Conservation (phyloP, 2,797 vertebrate genomes). For the Capromys pilorides region DNA sequence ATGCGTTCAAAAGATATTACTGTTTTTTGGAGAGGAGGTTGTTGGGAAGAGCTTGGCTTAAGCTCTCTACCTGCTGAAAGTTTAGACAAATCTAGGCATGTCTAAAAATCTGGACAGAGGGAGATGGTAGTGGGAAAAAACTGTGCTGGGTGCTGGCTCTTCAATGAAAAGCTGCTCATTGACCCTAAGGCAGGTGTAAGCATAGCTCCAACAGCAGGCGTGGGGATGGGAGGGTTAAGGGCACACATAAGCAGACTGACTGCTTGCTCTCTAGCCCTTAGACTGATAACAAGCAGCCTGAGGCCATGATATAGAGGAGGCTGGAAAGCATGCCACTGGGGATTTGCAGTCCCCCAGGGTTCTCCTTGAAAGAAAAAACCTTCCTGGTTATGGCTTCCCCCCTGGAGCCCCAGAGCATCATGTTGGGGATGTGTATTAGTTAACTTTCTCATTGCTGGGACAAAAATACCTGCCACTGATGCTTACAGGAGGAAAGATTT, state of each 20-base stretch:
- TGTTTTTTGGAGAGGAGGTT: background rate
- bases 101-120: background rate
- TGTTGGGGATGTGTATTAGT: background rate
- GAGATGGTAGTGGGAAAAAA: background rate
- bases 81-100: constrained; percentile 32
- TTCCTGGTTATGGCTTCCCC: background rate
- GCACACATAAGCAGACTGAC: background rate
- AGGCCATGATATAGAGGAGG: background rate
- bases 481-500: background rate
- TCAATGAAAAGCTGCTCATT: background rate
- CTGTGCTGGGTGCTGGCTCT: background rate
- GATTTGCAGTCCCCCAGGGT: background rate
- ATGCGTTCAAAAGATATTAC: background rate
- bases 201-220: background rate
- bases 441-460: background rate
- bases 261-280: background rate
- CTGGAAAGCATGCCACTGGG: background rate
- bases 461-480: background rate
- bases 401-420: background rate
- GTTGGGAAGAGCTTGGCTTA: background rate
- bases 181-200: background rate
- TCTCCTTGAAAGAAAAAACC: constrained; percentile 1
- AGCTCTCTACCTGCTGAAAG: constrained; percentile 1
- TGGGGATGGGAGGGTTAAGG: background rate
- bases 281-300: background rate